A percentile compares a stretch with the other conserved stretches of the same genome.
Evolutionary conservation across 2,888 invertebrate genomes (phyloP).

Genomic region (Cheilosia soror): DNA sequence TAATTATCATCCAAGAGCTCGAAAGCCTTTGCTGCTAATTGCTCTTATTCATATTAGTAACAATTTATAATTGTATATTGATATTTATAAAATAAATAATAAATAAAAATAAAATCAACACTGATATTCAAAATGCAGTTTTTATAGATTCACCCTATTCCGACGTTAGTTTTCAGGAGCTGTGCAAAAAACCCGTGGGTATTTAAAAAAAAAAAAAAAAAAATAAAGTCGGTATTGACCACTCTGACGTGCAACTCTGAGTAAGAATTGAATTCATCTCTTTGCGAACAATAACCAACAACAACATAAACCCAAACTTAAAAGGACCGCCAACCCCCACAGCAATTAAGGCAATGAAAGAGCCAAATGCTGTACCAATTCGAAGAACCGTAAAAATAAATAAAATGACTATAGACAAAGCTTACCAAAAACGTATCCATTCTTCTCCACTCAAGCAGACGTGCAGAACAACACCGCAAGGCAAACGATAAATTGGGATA

Average conservation of each 20-base stretch:
- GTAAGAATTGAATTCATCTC: background rate
- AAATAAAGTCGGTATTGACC: too few species aligned
- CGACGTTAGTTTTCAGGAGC: too few species aligned
- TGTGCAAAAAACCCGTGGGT: too few species aligned
- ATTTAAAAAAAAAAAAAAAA: too few species aligned
- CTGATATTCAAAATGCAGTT: too few species aligned
- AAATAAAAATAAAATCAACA: too few species aligned
- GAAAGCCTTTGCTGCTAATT: too few species aligned
- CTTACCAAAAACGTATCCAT: slow-evolving; percentile 17
- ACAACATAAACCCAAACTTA: slow-evolving; percentile 8
- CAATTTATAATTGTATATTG: too few species aligned
- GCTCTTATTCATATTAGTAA: too few species aligned
- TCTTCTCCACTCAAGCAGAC: background rate
- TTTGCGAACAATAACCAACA: background rate
- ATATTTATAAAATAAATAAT: too few species aligned
- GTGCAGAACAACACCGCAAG: slow-evolving; percentile 26
- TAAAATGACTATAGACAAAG: slow-evolving; percentile 17
- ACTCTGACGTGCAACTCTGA: background rate
- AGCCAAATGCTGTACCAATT: slow-evolving; percentile 11
- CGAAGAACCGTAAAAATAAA: slow-evolving; percentile 6
- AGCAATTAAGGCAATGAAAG: slow-evolving; percentile 10
- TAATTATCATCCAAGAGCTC: too few species aligned
- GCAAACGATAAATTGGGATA: slow-evolving; percentile 44
- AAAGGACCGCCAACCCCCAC: slow-evolving; percentile 12
- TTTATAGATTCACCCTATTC: too few species aligned